Evolutionary conservation across 2,113 vertebrate genomes (phyloP), one percentile per base, ranked within the genome.

Genomic region (Syngnathoides biaculeatus): DNA sequence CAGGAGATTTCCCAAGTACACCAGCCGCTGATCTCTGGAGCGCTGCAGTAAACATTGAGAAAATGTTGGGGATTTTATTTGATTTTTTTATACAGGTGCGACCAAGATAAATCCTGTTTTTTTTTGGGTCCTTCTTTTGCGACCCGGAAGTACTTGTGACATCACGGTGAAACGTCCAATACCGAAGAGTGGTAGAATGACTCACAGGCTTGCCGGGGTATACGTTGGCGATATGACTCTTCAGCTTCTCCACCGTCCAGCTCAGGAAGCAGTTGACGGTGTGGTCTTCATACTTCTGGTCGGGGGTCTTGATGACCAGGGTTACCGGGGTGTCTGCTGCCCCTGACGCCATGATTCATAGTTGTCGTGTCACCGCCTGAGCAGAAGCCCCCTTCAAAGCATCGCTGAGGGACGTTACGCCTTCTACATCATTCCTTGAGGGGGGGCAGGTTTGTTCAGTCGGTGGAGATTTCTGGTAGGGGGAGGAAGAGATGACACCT

Each of bases 281-380:
- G 91, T 96, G 96, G 88, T 98, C 97, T 63, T 94, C 92, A 87
- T 97, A 97, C 24, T 95, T 98, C 92, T 98, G 95, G 88, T 98
- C 97, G 79, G 96, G 96, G 22, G 97, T 93, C 81, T 95, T 97
- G 67, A 98, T 95, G 86, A 98, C 88, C 79, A 98, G 90, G 62
- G 94, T 98, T 74, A 97, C 94, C 8, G 95, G 94, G 81, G 83
- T 90, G 75, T 94, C 93, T 85, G 91, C 86, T 62, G 85, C 88
- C 60, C 89, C 89, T 50, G 91, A 90, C 75, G 94, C 94, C 94
- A 95, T 95, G 81, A 82, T 79, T 88, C 89, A 90, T 89, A 76
- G 72, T 85, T 87, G 74, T 75, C 30, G 66, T 20, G 50, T 40
- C 52, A 66, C 55, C 77, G 74, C 60, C 84, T 67, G 63, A 55